These are phyloP conservation scores for Eretmocerus hayati DNA, from an alignment of 2,888 invertebrate genomes.

Conservation along the genomic window DNA sequence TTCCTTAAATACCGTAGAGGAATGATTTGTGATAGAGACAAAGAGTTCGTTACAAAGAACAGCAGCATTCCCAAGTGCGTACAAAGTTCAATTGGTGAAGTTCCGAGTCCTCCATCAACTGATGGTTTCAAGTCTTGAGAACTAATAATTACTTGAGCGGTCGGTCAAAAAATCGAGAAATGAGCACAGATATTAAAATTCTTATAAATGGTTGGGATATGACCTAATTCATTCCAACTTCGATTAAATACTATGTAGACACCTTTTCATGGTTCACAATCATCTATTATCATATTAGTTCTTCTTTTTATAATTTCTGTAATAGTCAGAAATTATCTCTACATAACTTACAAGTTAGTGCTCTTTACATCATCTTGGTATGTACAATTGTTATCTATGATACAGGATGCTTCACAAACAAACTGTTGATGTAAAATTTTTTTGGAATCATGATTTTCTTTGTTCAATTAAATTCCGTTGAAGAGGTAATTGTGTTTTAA, in stretches of 20 bases:
- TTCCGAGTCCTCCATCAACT: no score
- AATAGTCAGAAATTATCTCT: conserved; percentile 26
- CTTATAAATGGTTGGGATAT: no score
- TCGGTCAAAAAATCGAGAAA: no score
- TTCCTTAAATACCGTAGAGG: no score
- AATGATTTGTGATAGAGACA: no score
- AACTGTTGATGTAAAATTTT: conserved; percentile 20
- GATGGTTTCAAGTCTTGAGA: no score
- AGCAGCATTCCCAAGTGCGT: no score
- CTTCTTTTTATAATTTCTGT: conserved; percentile 11
- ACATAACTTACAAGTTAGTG: conserved; percentile 26
- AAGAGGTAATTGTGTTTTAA: conserved; percentile 8
- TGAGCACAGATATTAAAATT: no score
- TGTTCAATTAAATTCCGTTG: conserved; percentile 18
- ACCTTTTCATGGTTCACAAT: conserved; percentile 18
- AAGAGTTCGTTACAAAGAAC: no score
- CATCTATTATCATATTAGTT: conserved; percentile 19
- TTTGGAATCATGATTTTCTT: not conserved
- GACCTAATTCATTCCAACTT: conserved; percentile 19
- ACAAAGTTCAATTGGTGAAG: no score
- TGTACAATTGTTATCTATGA: conserved; percentile 35
- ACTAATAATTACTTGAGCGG: no score
- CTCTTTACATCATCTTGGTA: conserved; percentile 36
- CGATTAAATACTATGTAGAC: conserved; percentile 17
- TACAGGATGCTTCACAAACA: conserved; percentile 34